Evolutionary conservation across 1,140 invertebrate species (phyloP), one percentile per base, ranked within the genome.

Genomic region (Pantala flavescens): DNA sequence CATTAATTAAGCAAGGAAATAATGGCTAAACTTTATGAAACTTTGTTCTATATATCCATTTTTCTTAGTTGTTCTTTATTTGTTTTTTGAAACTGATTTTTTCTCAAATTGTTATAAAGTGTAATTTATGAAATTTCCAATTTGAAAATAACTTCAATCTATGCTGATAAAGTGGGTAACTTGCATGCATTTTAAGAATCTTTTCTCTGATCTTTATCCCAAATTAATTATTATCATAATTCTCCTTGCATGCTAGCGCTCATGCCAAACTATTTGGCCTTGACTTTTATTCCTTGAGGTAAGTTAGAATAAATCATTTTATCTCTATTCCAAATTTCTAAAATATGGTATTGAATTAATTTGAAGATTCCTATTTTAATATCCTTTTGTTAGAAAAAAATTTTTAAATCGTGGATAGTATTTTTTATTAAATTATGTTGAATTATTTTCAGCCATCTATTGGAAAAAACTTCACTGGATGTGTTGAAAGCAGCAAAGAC

Each of bases 401-500:
- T 63, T 63, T 14, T 63, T 12, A 63, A 63, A 7, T 63, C n/a
- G 5, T 63, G 49, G 3, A 5, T 36, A 36, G 12, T 1, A 63
- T 21, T 21, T 21, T 63, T 63, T 63, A 16, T 63, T 3, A 7
- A 63, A 7, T 63, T 3, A 21, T 0, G 21, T 72, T 72, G n/a
- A 3, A 63, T 77, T 78, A 79, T 78, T 82, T 83, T 77, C 79
- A 88, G 88, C 78, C 85, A 86, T 78, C 83, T 93, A 78, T 83
- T 92, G 78, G 90, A 93, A 83, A 91, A 90, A 84, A 90, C 90
- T 77, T 90, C 90, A 77, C 91, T 93, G 80, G 87, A 87, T 77
- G 86, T 96, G 76, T 85, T 96, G 78, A 90, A 91, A 86, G 92
- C 94, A 43, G 90, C 91, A 43, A 92, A 91, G 82, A 83, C 85